Evolutionary conservation across 1,140 invertebrate genomes (phyloP).

Genomic region (Drosophila simulans): DNA sequence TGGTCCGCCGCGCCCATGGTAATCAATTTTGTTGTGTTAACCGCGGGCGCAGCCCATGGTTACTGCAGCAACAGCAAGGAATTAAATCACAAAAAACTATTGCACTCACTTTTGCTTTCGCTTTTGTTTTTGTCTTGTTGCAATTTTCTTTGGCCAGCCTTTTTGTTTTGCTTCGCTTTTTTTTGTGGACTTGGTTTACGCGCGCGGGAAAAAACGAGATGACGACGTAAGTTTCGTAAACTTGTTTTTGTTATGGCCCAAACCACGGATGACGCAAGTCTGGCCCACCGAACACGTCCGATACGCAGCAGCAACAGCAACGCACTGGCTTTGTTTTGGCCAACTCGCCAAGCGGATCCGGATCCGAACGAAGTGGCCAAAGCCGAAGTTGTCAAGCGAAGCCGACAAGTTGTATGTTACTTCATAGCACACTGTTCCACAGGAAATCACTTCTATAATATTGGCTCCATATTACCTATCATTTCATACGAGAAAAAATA

Average conservation of each 20-base stretch:
- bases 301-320: conserved; percentile 45
- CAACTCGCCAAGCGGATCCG: conserved; percentile 34
- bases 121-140: conserved; percentile 20
- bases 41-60: conserved; percentile 49
- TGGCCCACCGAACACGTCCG: conserved; percentile 40
- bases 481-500: neutral
- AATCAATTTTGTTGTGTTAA: conserved; percentile 72
- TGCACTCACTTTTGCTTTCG: conserved; percentile 69
- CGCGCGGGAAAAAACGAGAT: conserved; percentile 55
- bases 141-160: neutral
- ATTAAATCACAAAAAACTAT: conserved; percentile 16
- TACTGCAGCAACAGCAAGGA: conserved; percentile 33
- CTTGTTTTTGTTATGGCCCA: conserved; percentile 59
- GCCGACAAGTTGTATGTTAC: conserved; percentile 22
- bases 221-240: conserved; percentile 63
- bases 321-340: conserved; percentile 65
- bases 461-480: too few relatives aligned
- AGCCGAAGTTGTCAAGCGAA: conserved; percentile 27
- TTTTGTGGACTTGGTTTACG: conserved; percentile 40
- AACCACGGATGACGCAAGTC: neutral
- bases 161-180: conserved; percentile 33
- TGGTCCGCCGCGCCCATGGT: conserved; percentile 35
- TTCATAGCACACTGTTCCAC: neutral
- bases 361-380: conserved; percentile 30
- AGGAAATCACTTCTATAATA: neutral